These are phyloP conservation scores for Nothobranchius furzeri DNA, from an alignment of 2,113 vertebrate species.

Conservation along the genomic window DNA sequence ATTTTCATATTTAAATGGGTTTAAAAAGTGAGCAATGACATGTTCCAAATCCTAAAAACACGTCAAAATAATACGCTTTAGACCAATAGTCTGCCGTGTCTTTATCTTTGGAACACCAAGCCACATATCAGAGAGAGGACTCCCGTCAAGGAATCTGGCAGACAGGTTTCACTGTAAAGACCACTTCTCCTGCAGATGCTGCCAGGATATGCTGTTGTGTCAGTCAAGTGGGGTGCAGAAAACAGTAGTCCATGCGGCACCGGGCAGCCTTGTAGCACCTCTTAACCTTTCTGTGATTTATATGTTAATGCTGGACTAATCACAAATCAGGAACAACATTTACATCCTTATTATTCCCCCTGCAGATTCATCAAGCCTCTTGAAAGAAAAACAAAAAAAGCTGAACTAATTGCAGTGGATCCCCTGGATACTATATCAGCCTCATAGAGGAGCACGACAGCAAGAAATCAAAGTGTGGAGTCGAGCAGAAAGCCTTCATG, in stretches of 20 bases:
- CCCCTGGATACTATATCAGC: conserved; percentile 57
- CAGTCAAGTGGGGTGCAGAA: conserved; percentile 28
- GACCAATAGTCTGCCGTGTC: conserved; percentile 45
- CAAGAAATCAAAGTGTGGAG: conserved; percentile 61
- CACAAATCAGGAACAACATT: conserved; percentile 35
- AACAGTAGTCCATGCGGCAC: background rate
- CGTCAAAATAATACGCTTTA: conserved; percentile 38
- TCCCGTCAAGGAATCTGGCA: conserved; percentile 25
- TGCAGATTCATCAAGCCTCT: conserved; percentile 49
- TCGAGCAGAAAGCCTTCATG: conserved; percentile 67
- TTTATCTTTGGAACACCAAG: conserved; percentile 50
- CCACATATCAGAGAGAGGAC: conserved; percentile 59
- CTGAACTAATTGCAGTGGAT: conserved; percentile 69
- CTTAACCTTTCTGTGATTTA: conserved; percentile 17
- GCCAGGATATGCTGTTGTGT: conserved; percentile 38
- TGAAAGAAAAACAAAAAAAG: conserved; percentile 70
- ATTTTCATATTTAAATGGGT: conserved; percentile 42
- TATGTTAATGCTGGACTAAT: conserved; percentile 42
- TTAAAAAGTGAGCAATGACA: conserved; percentile 44
- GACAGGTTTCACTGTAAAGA: conserved; percentile 20
- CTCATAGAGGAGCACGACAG: conserved; percentile 63
- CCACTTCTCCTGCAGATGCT: conserved; percentile 32
- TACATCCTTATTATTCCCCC: conserved; percentile 39
- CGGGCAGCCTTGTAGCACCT: conserved; percentile 3
- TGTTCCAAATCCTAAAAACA: conserved; percentile 31